Base-by-base conservation (phyloP, 2,797 vertebrate species). In the Myotis findleyi region DNA sequence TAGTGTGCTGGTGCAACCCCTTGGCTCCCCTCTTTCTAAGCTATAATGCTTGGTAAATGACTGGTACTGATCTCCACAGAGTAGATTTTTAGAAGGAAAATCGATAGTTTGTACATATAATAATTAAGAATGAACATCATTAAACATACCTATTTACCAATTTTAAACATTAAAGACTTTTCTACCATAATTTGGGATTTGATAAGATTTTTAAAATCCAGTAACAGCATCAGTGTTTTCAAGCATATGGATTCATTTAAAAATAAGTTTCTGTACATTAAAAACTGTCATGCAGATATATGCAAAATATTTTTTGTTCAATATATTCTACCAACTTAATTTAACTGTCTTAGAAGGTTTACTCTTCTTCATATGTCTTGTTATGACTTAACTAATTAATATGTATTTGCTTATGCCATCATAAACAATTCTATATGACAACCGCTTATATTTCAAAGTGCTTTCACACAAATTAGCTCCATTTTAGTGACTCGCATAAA, bases 121-220 rank as follows among this genome's bases (percentile, higher is more conserved):
- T 72, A 87, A 83, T 79, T 92, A 93, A 86, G 16, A 27, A 38
- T 73, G 82, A 91, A 69, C 6, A 51, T 83, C 57, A 87, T 47
- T 94, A 89, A 95, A 95, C 0, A 96, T 0, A 79, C 2, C 30
- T 59, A 41, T 68, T 91, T 68, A 66, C 81, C 27, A 71, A 68
- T 66, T 89, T 89, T 80, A 47, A 80, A 53, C 51, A 90, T 72
- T 71, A 71, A 68, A 59, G 3, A 53, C 1, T 33, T 81, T 94
- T 86, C 4, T 53, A 2, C 11, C 5, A 94, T 57, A 79, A 71
- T 90, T 94, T 20, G 64, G 44, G 6, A 57, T 25, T 85, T 55
- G 20, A 41, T 62, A 84, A 57, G 6, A 89, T 27, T 73, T 33
- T 69, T 33, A 55, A 47, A 90, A 66, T 83, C 5, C 27, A 76